Evolutionary conservation across 2,797 vertebrate genomes (phyloP).

Genomic region (Xenops minutus): DNA sequence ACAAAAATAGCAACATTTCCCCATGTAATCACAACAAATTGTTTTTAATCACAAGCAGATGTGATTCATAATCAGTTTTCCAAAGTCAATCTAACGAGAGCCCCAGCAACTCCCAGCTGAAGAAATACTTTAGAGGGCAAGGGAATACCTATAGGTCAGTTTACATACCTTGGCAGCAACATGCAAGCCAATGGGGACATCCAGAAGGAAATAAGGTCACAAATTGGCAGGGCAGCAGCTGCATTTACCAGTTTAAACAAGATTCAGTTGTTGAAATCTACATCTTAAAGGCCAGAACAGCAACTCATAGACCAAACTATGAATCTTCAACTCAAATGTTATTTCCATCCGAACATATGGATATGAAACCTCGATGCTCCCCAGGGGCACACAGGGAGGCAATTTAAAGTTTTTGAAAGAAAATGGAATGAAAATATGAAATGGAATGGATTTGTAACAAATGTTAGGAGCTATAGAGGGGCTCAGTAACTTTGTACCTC

Average conservation of each 20-base stretch:
- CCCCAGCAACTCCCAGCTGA: slow-evolving; percentile 3
- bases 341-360: slow-evolving; percentile 43
- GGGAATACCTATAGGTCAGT: slow-evolving; percentile 54
- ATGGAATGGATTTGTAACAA: not conserved
- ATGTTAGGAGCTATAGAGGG: not conserved
- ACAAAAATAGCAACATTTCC: not conserved
- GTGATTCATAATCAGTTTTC: slow-evolving; percentile 7
- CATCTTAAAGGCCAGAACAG: slow-evolving; percentile 34
- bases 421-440: not conserved
- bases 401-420: not conserved
- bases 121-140: slow-evolving; percentile 54
- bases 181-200: slow-evolving; percentile 8
- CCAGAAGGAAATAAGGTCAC: slow-evolving; percentile 63
- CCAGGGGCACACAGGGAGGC: not conserved
- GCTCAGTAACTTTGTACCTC: accelerated
- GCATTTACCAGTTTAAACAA: slow-evolving; percentile 45
- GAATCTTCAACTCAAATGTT: slow-evolving; percentile 38
- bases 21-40: slow-evolving; percentile 23
- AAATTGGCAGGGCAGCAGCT: slow-evolving; percentile 39
- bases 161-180: slow-evolving; percentile 48
- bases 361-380: not conserved
- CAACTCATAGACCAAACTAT: slow-evolving; percentile 30
- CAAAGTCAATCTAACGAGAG: slow-evolving; percentile 7
- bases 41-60: slow-evolving; percentile 44
- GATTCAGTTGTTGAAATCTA: not conserved